Percentiles rank a stretch among this genome's conserved stretches.
phyloP scores from a whole-genome alignment of 2,797 vertebrate species.

The Oreortyx pictus region DNA sequence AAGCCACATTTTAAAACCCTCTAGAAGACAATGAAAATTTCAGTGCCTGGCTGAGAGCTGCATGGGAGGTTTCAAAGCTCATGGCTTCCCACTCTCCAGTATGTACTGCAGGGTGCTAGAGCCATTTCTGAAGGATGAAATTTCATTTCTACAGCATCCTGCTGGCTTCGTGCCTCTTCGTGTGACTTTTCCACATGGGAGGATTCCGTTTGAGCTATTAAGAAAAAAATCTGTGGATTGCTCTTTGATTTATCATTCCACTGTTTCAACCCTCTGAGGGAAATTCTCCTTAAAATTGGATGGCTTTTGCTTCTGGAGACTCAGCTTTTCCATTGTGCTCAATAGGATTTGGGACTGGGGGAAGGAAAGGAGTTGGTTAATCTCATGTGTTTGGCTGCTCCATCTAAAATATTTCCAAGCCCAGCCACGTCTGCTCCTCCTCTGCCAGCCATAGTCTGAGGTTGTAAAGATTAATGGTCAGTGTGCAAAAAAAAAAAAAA shows the following conservation, averaged over 20 bases:
- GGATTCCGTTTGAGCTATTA: neutral
- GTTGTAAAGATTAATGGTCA: neutral
- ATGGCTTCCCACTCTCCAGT: neutral
- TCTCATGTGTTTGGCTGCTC: neutral
- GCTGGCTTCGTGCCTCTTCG: neutral
- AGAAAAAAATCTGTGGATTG: neutral
- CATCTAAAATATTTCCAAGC: conserved; percentile 21
- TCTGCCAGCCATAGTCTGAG: neutral
- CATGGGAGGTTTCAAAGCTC: neutral
- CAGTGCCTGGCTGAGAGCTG: neutral
- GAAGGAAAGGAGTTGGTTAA: neutral
- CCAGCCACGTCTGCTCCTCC: neutral
- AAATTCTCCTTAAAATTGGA: neutral
- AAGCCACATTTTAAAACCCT: neutral
- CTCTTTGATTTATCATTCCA: neutral
- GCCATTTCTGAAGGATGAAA: neutral
- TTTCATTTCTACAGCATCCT: neutral
- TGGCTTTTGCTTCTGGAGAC: neutral
- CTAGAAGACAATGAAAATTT: neutral
- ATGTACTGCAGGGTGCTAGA: neutral
- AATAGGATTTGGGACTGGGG: neutral
- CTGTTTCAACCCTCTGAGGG: neutral
- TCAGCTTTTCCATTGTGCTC: conserved; percentile 6
- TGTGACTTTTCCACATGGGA: neutral
- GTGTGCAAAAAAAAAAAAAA: neutral